These are phyloP conservation scores for Stenodema calcarata DNA, from an alignment of 2,888 invertebrate genomes.

Conservation along the genomic window DNA sequence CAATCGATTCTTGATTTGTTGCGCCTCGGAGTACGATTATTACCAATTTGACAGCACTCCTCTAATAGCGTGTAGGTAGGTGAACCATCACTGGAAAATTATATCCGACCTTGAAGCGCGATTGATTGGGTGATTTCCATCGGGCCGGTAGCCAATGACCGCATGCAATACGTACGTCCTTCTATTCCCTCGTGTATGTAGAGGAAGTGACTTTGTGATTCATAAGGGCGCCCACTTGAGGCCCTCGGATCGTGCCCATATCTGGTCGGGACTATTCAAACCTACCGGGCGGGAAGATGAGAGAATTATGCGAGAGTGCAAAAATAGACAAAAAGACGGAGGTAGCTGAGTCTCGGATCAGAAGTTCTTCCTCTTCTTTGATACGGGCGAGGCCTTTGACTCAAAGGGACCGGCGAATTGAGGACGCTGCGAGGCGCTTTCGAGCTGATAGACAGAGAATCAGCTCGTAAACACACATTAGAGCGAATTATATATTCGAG, in stretches of 20 bases:
- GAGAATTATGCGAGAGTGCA: background rate
- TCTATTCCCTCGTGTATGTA: background rate
- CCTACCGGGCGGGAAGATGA: background rate
- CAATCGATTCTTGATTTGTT: background rate
- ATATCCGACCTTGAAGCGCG: background rate
- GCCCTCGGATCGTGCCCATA: background rate
- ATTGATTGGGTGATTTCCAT: background rate
- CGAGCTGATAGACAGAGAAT: background rate
- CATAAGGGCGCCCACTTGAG: background rate
- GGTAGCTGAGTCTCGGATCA: background rate
- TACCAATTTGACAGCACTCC: background rate
- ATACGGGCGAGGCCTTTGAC: background rate
- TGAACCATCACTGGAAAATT: background rate
- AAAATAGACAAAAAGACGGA: background rate
- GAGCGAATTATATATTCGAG: background rate
- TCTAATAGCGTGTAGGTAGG: background rate
- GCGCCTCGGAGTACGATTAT: background rate
- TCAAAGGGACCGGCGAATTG: background rate
- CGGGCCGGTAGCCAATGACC: background rate
- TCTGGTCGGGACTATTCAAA: background rate
- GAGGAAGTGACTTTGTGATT: background rate
- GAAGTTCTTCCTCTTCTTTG: background rate
- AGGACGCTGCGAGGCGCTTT: background rate
- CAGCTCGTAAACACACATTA: background rate
- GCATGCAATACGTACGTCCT: background rate